Conservation (phyloP, 2,888 invertebrate species). For the Athetis lepigone region DNA sequence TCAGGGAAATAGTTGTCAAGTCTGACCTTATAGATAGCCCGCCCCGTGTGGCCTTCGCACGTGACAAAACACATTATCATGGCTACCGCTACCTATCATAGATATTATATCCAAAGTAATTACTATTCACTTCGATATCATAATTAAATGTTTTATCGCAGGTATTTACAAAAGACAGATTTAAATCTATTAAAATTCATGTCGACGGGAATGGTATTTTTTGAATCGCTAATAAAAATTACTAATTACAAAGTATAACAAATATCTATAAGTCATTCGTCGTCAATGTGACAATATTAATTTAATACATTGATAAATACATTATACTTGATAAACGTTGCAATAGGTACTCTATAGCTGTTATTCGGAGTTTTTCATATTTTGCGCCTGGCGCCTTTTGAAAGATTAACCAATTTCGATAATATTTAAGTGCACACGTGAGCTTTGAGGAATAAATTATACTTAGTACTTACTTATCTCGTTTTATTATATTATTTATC, state of each 20-base stretch:
- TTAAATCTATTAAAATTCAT: background rate
- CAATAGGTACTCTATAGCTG: background rate
- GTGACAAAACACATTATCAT: background rate
- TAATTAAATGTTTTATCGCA: background rate
- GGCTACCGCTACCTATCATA: background rate
- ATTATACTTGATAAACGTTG: background rate
- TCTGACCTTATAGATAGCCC: background rate
- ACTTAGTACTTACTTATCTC: slow-evolving; percentile 1
- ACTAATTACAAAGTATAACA: too few relatives aligned
- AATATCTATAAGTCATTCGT: too few relatives aligned
- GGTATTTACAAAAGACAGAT: background rate
- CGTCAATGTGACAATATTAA: background rate
- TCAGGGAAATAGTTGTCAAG: background rate
- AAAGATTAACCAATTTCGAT: background rate
- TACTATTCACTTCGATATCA: background rate
- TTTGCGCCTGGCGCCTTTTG: background rate
- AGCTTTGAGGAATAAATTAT: slow-evolving; percentile 8
- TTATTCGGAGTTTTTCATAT: background rate
- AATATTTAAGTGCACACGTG: background rate
- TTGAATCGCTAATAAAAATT: background rate
- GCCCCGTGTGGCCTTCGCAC: background rate
- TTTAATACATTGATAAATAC: background rate
- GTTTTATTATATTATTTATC: background rate
- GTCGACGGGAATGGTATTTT: background rate
- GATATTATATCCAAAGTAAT: background rate